phyloP scores from a whole-genome alignment of 2,888 invertebrate genomes.

The Teinopalpus imperialis region DNA sequence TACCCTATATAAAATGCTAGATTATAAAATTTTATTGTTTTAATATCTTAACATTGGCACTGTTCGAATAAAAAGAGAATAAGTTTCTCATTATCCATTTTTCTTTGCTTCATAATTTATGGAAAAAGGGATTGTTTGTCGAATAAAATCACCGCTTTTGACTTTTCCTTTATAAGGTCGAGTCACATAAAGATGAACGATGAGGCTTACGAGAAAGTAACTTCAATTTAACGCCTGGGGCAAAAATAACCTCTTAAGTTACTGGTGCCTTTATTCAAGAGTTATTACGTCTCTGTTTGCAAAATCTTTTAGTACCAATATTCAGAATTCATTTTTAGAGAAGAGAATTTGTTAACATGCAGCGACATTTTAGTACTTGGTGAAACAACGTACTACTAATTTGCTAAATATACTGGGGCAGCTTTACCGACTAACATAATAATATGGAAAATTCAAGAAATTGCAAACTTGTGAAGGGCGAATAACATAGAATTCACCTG shows the following conservation, averaged over 20 bases:
- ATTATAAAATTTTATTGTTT: no score
- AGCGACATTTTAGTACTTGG: no score
- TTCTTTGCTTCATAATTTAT: constrained; percentile 17
- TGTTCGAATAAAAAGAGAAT: constrained; percentile 10
- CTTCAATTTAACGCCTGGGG: constrained; percentile 10
- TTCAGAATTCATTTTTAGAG: no score
- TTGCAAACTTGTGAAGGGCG: no score
- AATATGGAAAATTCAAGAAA: no score
- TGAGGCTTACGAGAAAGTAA: constrained; percentile 16
- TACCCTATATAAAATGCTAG: no score
- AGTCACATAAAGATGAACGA: constrained; percentile 21
- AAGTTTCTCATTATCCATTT: constrained; percentile 1
- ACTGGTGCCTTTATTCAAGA: constrained; percentile 4
- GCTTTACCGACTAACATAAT: no score
- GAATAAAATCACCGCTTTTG: constrained; percentile 15
- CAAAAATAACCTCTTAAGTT: background rate
- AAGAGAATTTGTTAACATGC: no score
- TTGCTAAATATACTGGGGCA: no score
- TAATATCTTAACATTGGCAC: no score
- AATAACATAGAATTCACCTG: no score
- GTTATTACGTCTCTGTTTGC: constrained; percentile 1
- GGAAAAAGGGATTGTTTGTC: constrained; percentile 21
- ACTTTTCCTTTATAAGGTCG: constrained; percentile 15
- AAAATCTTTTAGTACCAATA: background rate
- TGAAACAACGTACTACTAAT: no score